These are phyloP conservation scores for Pararge aegeria DNA, from an alignment of 1,140 invertebrate species.

Conservation along the genomic window DNA sequence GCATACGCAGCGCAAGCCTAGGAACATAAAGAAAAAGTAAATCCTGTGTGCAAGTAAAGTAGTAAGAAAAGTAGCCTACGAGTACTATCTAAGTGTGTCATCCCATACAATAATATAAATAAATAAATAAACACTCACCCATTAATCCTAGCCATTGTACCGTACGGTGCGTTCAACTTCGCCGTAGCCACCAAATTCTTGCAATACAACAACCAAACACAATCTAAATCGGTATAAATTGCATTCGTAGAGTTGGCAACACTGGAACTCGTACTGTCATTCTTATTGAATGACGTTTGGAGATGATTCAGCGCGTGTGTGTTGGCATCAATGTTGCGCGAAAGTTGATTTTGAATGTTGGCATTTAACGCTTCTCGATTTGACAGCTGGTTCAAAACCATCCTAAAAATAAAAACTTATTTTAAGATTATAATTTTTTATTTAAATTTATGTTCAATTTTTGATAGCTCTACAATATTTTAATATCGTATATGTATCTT, in stretches of 20 bases:
- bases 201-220: conserved; percentile 83
- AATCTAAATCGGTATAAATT: conserved; percentile 77
- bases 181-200: conserved; percentile 81
- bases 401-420: conserved; percentile 39
- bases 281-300: conserved; percentile 48
- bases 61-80: no score
- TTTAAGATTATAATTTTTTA: no score
- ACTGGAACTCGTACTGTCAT: conserved; percentile 35
- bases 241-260: conserved; percentile 35
- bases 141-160: conserved; percentile 82
- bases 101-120: no score
- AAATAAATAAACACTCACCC: no score
- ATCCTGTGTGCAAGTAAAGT: no score
- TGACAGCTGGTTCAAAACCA: conserved; percentile 51
- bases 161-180: conserved; percentile 79
- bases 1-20: conserved; percentile 76
- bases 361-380: conserved; percentile 41
- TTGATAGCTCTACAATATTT: no score
- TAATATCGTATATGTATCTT: no score
- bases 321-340: conserved; percentile 55
- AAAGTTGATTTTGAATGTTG: conserved; percentile 50
- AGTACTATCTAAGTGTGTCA: no score
- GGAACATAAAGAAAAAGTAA: conserved; percentile 7
- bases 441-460: no score
- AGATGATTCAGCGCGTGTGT: conserved; percentile 55